Conservation (phyloP, 1,140 invertebrate species). For the Drosophila tristis region DNA sequence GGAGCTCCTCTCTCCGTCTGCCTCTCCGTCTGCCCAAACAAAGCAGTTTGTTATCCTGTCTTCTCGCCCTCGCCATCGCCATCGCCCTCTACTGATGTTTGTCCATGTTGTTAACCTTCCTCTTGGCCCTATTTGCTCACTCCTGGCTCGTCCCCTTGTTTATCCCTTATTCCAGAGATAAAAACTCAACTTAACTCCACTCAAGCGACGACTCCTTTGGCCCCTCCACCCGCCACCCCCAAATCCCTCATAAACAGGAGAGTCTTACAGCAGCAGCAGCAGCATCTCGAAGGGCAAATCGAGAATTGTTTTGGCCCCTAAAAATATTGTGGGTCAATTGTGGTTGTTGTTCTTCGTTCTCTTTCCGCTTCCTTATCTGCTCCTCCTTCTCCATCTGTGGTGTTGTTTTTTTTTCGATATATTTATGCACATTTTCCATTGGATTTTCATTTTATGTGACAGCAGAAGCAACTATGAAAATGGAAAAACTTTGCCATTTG, state of each 20-base stretch:
- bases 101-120: constrained; percentile 33
- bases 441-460: constrained; percentile 48
- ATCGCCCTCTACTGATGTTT: constrained; percentile 20
- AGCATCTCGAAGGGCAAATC: constrained; percentile 9
- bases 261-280: neutral
- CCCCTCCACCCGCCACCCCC: neutral
- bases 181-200: constrained; percentile 26
- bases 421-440: constrained; percentile 39
- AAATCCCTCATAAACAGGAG: constrained; percentile 21
- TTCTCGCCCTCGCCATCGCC: too few species aligned
- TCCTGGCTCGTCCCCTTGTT: neutral
- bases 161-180: constrained; percentile 15
- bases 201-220: constrained; percentile 14
- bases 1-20: neutral
- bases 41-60: constrained; percentile 15
- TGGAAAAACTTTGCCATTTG: constrained; percentile 30
- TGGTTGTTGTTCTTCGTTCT: constrained; percentile 13
- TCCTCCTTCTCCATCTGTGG: neutral
- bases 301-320: constrained; percentile 35
- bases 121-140: neutral
- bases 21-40: neutral
- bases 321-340: constrained; percentile 44
- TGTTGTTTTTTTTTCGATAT: constrained; percentile 9
- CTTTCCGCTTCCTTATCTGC: constrained; percentile 24
- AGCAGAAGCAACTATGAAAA: constrained; percentile 35